phyloP scores from a whole-genome alignment of 2,888 invertebrate species.

The Dynastes hyllus region DNA sequence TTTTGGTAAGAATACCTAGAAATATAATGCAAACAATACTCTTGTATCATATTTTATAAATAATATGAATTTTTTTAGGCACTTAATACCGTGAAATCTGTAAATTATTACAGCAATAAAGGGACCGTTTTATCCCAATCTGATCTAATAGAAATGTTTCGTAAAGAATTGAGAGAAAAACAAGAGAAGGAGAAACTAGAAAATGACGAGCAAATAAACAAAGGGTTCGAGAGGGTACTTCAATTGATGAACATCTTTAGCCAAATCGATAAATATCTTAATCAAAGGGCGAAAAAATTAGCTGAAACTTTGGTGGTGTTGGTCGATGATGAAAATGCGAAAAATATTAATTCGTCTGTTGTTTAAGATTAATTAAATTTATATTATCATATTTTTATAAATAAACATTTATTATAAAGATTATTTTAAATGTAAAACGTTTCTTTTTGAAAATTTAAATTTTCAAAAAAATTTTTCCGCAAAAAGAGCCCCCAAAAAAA shows the following conservation, averaged over 20 bases:
- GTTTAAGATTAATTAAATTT: too few relatives aligned
- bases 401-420: too few relatives aligned
- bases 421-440: too few relatives aligned
- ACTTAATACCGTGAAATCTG: not conserved
- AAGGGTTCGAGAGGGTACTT: not conserved
- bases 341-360: too few relatives aligned
- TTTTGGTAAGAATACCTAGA: too few relatives aligned
- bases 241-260: constrained; percentile 6
- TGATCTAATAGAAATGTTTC: not conserved
- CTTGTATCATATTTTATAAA: not conserved
- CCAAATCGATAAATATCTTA: constrained; percentile 1
- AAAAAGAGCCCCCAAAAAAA: not conserved
- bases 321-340: not conserved
- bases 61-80: not conserved
- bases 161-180: not conserved
- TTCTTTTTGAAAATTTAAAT: too few relatives aligned
- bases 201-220: not conserved
- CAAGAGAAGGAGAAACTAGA: not conserved
- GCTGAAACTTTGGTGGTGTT: constrained; percentile 3
- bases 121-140: not conserved
- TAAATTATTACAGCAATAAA: not conserved
- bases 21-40: too few relatives aligned
- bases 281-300: not conserved
- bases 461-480: too few relatives aligned
- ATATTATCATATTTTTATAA: too few relatives aligned